Conservation (phyloP, 2,888 invertebrate genomes). For the Pseudanteris insignis region DNA sequence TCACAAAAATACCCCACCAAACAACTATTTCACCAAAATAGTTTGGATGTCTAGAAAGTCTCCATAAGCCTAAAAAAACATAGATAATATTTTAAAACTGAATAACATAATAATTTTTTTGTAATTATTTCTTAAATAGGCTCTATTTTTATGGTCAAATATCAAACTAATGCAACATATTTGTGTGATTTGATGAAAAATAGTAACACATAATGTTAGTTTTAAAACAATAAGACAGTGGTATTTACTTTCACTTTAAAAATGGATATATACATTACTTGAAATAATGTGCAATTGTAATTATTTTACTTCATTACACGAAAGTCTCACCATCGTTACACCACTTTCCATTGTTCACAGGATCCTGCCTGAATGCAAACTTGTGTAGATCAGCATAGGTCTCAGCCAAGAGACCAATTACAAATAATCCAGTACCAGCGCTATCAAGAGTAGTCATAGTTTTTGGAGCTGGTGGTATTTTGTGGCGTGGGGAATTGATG, state of each 20-base stretch:
- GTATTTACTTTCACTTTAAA: no score
- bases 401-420: slow-evolving; percentile 86
- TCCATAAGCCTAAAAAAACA: slow-evolving; percentile 78
- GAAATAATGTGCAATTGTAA: no score
- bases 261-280: no score
- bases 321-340: slow-evolving; percentile 86
- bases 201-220: no score
- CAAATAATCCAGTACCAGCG: slow-evolving; percentile 84
- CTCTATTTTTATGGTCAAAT: no score
- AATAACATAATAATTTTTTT: no score
- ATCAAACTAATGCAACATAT: no score
- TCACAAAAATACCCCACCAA: slow-evolving; percentile 94
- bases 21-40: slow-evolving; percentile 94
- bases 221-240: no score
- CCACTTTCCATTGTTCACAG: slow-evolving; percentile 89
- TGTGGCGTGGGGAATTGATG: slow-evolving; percentile 85
- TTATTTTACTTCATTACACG: no score
- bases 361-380: slow-evolving; percentile 88
- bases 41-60: slow-evolving; percentile 89
- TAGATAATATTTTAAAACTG: no score
- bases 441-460: slow-evolving; percentile 90
- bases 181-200: no score
- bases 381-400: slow-evolving; percentile 93
- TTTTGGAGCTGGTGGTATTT: slow-evolving; percentile 78
- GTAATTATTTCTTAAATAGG: no score